phyloP scores from a whole-genome alignment of 1,140 invertebrate species.

The Agrypnia vestita region DNA sequence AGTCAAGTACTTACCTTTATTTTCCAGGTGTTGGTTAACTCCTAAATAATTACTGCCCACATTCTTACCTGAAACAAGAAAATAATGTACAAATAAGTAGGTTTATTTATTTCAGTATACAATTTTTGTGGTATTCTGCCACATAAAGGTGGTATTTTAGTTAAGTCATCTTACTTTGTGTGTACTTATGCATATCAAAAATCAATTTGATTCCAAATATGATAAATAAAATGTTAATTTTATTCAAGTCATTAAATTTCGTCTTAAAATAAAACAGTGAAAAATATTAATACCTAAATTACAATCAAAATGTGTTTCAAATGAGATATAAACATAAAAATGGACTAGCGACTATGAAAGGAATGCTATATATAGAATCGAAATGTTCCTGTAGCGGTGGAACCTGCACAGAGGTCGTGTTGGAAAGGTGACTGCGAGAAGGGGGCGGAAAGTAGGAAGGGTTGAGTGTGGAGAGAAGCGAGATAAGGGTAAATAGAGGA shows the following conservation, averaged over 20 bases:
- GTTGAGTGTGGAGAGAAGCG: neutral
- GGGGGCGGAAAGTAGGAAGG: neutral
- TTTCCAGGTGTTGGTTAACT: neutral
- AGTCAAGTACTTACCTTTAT: neutral
- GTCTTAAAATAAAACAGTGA: neutral
- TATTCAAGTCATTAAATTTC: no score
- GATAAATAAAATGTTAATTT: no score
- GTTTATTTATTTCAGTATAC: no score
- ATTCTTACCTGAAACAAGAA: conserved; percentile 29
- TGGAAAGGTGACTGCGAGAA: conserved; percentile 27
- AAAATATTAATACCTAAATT: neutral
- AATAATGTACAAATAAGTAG: neutral
- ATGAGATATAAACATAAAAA: neutral
- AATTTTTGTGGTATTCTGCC: no score
- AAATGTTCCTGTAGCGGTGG: neutral
- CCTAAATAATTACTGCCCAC: neutral
- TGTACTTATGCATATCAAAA: no score
- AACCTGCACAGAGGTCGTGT: conserved; percentile 31
- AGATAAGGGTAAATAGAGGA: conserved; percentile 23
- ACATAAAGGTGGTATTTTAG: no score
- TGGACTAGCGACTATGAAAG: neutral
- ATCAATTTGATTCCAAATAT: no score
- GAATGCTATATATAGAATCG: neutral
- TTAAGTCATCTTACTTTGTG: no score
- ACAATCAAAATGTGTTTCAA: no score